Evolutionary conservation across 2,888 invertebrate species (phyloP).

Genomic region (Girardia tigrina): DNA sequence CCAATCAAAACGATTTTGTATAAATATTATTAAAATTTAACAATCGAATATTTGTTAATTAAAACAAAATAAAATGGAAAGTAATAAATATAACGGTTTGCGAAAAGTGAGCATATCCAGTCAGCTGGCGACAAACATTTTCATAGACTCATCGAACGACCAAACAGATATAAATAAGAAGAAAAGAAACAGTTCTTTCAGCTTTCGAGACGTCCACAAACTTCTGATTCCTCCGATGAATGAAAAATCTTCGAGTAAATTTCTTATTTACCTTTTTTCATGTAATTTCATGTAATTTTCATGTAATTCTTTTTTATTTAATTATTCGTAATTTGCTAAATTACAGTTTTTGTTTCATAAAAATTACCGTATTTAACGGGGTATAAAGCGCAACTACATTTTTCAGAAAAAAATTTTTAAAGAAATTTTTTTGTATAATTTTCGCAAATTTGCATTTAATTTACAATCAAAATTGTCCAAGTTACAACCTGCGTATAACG

Average conservation of each 20-base stretch:
- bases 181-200: constrained; percentile 9
- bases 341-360: background rate
- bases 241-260: background rate
- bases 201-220: background rate
- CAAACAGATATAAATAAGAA: background rate
- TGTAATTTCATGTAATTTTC: background rate
- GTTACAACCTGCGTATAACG: too few relatives aligned
- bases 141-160: background rate
- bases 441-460: too few relatives aligned
- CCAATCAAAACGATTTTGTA: constrained; percentile 8
- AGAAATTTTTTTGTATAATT: too few relatives aligned
- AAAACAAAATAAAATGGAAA: too few relatives aligned
- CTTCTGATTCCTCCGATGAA: background rate
- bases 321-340: background rate
- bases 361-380: too few relatives aligned
- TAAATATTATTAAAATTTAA: background rate
- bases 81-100: background rate
- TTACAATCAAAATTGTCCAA: too few relatives aligned
- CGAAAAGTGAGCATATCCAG: background rate
- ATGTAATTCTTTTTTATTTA: background rate
- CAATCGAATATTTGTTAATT: background rate
- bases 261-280: background rate
- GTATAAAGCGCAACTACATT: too few relatives aligned
- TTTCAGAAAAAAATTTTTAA: too few relatives aligned
- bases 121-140: background rate